A percentile compares a stretch with the other conserved stretches of the same genome.
phyloP scores from a whole-genome alignment of 1,140 invertebrate species.

The Neodiprion pinetum region DNA sequence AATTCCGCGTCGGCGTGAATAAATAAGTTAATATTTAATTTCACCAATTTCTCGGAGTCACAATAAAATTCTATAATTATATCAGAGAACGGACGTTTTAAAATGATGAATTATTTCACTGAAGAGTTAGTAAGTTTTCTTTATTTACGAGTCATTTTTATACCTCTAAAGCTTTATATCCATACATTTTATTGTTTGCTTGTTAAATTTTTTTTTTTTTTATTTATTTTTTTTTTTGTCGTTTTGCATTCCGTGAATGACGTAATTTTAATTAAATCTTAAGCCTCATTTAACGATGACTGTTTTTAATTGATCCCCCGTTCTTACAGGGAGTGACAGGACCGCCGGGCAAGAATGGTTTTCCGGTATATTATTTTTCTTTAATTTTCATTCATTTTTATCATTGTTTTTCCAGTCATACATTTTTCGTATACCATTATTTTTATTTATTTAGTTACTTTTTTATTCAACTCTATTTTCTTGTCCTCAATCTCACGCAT shows the following conservation, averaged over 20 bases:
- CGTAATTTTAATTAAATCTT: slow-evolving; percentile 23
- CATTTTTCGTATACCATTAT: slow-evolving; percentile 27
- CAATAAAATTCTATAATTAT: no score
- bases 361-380: slow-evolving; percentile 80
- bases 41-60: no score
- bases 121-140: background rate
- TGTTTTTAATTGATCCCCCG: slow-evolving; percentile 61
- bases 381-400: slow-evolving; percentile 59
- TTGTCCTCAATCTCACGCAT: slow-evolving; percentile 24
- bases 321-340: slow-evolving; percentile 79
- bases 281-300: slow-evolving; percentile 33
- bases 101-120: no score
- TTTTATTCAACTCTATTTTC: slow-evolving; percentile 22
- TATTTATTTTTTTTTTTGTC: background rate
- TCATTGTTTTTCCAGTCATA: slow-evolving; percentile 31
- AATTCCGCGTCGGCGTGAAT: no score
- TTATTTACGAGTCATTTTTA: background rate
- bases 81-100: no score
- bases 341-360: slow-evolving; percentile 84
- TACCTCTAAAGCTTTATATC: no score
- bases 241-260: slow-evolving; percentile 11
- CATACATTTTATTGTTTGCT: background rate
- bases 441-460: slow-evolving; percentile 14
- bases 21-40: no score
- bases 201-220: background rate